A percentile compares a stretch with the other conserved stretches of the same genome.
Evolutionary conservation across 2,113 vertebrate genomes (phyloP).

Genomic region (Choloepus hoffmanni): DNA sequence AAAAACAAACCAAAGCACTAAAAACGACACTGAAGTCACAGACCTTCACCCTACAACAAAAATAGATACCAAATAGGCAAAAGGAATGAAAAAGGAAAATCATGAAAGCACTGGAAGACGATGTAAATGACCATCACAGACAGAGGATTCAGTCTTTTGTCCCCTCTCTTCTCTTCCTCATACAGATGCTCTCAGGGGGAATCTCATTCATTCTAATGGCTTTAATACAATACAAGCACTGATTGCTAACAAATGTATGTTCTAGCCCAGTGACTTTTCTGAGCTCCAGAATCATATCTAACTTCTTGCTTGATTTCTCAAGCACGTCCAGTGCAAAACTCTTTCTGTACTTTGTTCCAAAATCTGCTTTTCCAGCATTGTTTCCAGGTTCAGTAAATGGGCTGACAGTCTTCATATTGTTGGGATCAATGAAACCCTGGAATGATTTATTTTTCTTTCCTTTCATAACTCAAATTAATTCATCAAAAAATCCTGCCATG

Average conservation of each 20-base stretch:
- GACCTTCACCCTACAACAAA: neutral
- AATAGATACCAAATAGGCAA: neutral
- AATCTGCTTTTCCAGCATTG: neutral
- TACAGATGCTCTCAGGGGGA: neutral
- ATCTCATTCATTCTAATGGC: neutral
- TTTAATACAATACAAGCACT: neutral
- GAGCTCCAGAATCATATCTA: neutral
- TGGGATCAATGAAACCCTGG: neutral
- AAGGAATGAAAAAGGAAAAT: neutral
- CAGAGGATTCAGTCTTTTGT: rapidly evolving
- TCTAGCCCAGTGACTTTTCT: neutral
- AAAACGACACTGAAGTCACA: neutral
- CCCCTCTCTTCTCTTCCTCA: too few species aligned
- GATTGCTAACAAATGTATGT: neutral
- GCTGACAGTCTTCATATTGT: neutral
- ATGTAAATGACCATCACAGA: neutral
- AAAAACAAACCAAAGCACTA: neutral
- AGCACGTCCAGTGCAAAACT: neutral
- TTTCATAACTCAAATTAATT: neutral
- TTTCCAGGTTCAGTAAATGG: neutral
- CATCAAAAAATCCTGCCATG: neutral
- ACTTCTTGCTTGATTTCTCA: neutral
- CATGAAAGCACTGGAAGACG: neutral
- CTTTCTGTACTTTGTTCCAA: neutral
- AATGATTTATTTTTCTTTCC: neutral